A percentile compares a stretch with the other conserved stretches of the same genome.
Conservation (phyloP, 1,140 invertebrate genomes). For the Macrotrachela quadricornifera region DNA sequence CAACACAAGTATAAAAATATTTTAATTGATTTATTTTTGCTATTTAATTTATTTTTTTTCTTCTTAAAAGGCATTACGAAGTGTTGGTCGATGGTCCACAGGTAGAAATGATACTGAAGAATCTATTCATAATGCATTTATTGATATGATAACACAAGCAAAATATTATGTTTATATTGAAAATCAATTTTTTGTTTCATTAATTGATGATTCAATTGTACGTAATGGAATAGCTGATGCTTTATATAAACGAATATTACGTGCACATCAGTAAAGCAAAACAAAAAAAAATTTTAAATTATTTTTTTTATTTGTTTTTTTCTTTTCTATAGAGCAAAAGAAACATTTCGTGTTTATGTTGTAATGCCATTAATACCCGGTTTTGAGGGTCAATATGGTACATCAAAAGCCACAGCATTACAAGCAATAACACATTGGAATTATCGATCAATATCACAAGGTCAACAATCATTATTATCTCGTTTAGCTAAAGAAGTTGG, state of each 20-base stretch:
- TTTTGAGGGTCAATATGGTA: slow-evolving; percentile 73
- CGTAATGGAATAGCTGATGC: slow-evolving; percentile 1
- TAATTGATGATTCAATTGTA: background rate
- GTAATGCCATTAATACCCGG: slow-evolving; percentile 80
- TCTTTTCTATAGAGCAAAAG: slow-evolving; percentile 19
- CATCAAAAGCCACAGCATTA: slow-evolving; percentile 61
- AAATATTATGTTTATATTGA: slow-evolving; percentile 51
- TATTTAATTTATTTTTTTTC: too few species aligned
- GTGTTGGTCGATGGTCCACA: slow-evolving; percentile 70
- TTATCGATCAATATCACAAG: slow-evolving; percentile 65
- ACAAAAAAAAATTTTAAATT: background rate
- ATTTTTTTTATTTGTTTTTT: background rate
- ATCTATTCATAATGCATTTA: slow-evolving; percentile 79
- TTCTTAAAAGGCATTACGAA: slow-evolving; percentile 41
- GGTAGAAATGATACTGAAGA: slow-evolving; percentile 60
- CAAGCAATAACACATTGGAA: slow-evolving; percentile 81
- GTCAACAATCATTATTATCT: slow-evolving; percentile 31
- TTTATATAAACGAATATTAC: background rate
- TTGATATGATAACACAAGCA: slow-evolving; percentile 66
- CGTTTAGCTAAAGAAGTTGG: slow-evolving; percentile 39
- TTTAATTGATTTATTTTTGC: slow-evolving; percentile 13
- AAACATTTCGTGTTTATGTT: slow-evolving; percentile 67
- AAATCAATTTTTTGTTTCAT: slow-evolving; percentile 9
- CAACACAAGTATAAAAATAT: slow-evolving; percentile 16
- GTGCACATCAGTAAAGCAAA: slow-evolving; percentile 4